phyloP scores from a whole-genome alignment of 2,113 vertebrate genomes.

The Protobothrops mucrosquamatus region DNA sequence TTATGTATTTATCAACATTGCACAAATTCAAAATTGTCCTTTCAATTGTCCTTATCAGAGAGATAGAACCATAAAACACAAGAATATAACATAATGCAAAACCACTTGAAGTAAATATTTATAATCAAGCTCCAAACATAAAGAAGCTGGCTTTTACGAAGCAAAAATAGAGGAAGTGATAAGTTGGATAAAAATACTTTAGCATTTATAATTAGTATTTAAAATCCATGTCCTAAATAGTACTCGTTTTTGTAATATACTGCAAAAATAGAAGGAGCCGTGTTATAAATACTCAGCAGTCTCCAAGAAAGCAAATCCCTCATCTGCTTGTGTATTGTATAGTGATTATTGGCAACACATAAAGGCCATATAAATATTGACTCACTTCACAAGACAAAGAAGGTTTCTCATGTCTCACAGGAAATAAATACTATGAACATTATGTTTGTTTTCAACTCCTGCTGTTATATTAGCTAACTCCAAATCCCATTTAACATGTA shows the following conservation, averaged over 20 bases:
- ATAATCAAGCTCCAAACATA: conserved; percentile 34
- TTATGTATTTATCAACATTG: not conserved
- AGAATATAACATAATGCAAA: conserved; percentile 22
- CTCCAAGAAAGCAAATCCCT: conserved; percentile 37
- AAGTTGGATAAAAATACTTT: conserved; percentile 21
- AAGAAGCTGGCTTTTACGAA: conserved; percentile 25
- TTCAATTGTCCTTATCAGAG: not conserved
- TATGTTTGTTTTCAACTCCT: conserved; percentile 31
- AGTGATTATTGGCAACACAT: conserved; percentile 38
- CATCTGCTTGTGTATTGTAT: not conserved
- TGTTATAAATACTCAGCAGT: not conserved
- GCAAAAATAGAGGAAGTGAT: conserved; percentile 44
- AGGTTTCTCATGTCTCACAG: conserved; percentile 47
- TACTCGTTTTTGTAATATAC: conserved; percentile 26
- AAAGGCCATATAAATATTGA: conserved; percentile 49
- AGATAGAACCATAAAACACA: not conserved
- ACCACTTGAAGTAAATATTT: conserved; percentile 30
- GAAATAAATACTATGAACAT: conserved; percentile 41
- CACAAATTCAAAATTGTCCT: not conserved
- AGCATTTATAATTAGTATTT: conserved; percentile 18
- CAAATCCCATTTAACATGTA: not conserved
- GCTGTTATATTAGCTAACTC: conserved; percentile 22
- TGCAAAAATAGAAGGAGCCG: not conserved
- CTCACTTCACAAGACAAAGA: conserved; percentile 41
- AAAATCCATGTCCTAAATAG: conserved; percentile 8